These are phyloP conservation scores for Trichechus manatus DNA, from an alignment of 2,113 vertebrate genomes.

Conservation along the genomic window DNA sequence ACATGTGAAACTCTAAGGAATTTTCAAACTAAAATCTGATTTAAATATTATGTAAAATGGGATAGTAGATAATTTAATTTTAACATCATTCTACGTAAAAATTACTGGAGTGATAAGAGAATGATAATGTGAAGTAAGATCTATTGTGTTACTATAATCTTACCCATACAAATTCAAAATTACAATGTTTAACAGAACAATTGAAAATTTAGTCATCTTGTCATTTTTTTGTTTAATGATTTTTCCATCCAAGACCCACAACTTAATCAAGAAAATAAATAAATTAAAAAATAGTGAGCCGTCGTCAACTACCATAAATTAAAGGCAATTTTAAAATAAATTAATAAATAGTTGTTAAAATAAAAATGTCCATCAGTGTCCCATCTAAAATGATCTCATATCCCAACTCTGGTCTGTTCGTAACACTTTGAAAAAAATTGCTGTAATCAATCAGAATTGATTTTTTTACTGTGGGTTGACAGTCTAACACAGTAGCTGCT, in stretches of 20 bases:
- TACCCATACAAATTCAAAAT: background rate
- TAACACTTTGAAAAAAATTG: background rate
- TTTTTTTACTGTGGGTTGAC: background rate
- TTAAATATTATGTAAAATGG: background rate
- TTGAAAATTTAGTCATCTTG: background rate
- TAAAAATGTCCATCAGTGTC: background rate
- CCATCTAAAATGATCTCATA: background rate
- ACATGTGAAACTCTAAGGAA: background rate
- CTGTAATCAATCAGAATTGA: background rate
- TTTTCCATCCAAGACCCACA: background rate
- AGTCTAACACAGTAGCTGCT: background rate
- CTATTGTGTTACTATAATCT: background rate
- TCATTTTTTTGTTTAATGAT: background rate
- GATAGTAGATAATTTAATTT: background rate
- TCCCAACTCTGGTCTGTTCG: background rate
- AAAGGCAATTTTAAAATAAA: background rate
- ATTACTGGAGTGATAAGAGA: background rate
- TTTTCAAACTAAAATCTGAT: conserved; percentile 1
- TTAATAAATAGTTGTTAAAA: background rate
- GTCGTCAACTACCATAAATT: background rate
- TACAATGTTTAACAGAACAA: background rate
- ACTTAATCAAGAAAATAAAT: background rate
- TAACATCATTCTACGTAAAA: background rate
- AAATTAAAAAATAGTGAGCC: background rate
- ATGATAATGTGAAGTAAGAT: background rate